A percentile compares a stretch with the other conserved stretches of the same genome.
These are phyloP conservation scores for Todus mexicanus DNA, from an alignment of 2,797 vertebrate species.

Conservation along the genomic window DNA sequence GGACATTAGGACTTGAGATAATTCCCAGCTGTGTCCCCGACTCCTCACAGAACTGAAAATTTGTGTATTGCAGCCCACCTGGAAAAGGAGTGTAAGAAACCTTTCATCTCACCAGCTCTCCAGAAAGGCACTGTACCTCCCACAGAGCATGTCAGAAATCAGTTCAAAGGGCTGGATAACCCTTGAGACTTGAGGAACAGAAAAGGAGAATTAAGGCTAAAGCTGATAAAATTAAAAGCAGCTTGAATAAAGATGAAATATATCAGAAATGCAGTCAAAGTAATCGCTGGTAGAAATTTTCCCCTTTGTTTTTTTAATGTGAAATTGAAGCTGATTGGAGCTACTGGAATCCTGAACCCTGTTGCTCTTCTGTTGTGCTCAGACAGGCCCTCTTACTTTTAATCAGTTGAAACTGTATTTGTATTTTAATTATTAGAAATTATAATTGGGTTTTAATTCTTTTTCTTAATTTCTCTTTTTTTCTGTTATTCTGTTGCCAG, in stretches of 20 bases:
- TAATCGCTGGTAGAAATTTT: background rate
- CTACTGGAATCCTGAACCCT: background rate
- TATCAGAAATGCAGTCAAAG: background rate
- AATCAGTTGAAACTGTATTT: constrained; percentile 39
- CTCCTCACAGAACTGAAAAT: background rate
- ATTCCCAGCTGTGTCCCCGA: background rate
- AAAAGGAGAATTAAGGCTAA: constrained; percentile 6
- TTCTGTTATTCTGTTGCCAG: background rate
- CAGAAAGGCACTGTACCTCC: background rate
- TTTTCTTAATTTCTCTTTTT: background rate
- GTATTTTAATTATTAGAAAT: constrained; percentile 43
- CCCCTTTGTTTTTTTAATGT: background rate
- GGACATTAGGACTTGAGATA: background rate
- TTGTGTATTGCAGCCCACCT: background rate
- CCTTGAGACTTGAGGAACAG: background rate
- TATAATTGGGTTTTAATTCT: background rate
- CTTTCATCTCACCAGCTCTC: background rate
- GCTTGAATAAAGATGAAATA: background rate
- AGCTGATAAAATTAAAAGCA: constrained; percentile 23
- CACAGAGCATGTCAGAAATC: background rate
- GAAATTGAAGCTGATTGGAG: constrained; percentile 14
- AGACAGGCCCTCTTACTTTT: constrained; percentile 29
- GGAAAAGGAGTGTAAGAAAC: background rate
- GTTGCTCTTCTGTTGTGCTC: background rate
- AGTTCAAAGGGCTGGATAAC: constrained; percentile 9